Evolutionary conservation across 2,888 invertebrate species (phyloP).

Genomic region (Drosophila neonasuta): DNA sequence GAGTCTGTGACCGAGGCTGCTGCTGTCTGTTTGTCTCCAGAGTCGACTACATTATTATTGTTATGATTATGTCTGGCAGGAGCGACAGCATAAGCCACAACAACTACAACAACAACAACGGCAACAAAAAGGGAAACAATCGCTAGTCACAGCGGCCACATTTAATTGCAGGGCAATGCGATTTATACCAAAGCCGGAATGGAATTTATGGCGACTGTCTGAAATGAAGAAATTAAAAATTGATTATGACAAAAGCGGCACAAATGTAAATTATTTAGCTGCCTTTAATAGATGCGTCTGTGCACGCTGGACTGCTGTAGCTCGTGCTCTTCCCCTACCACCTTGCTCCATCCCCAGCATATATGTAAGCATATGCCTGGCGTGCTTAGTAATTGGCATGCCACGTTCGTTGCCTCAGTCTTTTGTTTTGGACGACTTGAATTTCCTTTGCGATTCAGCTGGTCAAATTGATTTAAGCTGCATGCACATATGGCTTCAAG

Average conservation of each 20-base stretch:
- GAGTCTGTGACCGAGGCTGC: slow-evolving; percentile 8
- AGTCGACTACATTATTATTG: slow-evolving; percentile 73
- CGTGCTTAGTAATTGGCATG: slow-evolving; percentile 36
- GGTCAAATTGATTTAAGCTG: slow-evolving; percentile 5
- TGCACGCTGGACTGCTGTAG: not conserved
- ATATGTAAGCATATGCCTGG: slow-evolving; percentile 10
- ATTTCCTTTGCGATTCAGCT: slow-evolving; percentile 42
- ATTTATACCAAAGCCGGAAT: slow-evolving; percentile 78
- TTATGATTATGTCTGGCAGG: slow-evolving; percentile 77
- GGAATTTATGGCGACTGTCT: slow-evolving; percentile 76
- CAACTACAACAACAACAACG: slow-evolving; percentile 19
- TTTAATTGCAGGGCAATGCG: slow-evolving; percentile 75
- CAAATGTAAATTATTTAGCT: slow-evolving; percentile 73
- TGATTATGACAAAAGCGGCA: slow-evolving; percentile 77
- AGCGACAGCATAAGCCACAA: slow-evolving; percentile 60
- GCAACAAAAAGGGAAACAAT: slow-evolving; percentile 26
- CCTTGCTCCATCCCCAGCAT: not conserved
- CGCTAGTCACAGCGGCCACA: slow-evolving; percentile 36
- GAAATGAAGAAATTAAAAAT: slow-evolving; percentile 79
- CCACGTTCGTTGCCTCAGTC: slow-evolving; percentile 57
- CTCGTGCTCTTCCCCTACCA: not conserved
- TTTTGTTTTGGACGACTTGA: slow-evolving; percentile 54
- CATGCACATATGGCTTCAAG: slow-evolving; percentile 32
- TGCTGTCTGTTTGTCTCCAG: slow-evolving; percentile 59
- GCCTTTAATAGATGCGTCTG: slow-evolving; percentile 47